Percentiles rank a stretch among this genome's conserved stretches.
Evolutionary conservation across 2,113 vertebrate species (phyloP).

Genomic region (Ailuropoda melanoleuca): DNA sequence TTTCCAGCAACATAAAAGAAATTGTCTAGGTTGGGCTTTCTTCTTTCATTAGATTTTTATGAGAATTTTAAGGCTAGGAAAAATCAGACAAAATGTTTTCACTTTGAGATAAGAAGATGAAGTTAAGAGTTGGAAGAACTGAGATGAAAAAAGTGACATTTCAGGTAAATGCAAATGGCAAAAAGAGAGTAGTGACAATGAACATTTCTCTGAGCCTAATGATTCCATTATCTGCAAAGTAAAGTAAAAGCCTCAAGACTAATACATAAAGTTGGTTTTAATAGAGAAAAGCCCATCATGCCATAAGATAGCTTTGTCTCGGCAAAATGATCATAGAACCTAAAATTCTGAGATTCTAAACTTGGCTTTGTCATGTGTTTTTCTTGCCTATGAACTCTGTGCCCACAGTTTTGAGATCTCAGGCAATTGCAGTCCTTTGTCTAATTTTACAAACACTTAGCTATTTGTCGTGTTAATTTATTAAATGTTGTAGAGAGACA

Average conservation of each 20-base stretch:
- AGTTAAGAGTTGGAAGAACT: neutral
- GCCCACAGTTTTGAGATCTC: neutral
- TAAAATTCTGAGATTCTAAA: neutral
- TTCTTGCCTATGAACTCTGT: neutral
- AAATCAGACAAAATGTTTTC: neutral
- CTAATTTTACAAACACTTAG: conserved; percentile 19
- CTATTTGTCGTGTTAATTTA: neutral
- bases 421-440: neutral
- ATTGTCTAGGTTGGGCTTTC: neutral
- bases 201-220: neutral
- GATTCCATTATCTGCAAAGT: neutral
- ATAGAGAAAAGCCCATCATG: neutral
- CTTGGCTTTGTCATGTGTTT: neutral
- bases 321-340: neutral
- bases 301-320: neutral
- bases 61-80: conserved; percentile 17
- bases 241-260: neutral
- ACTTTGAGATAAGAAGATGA: neutral
- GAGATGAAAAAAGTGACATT: neutral
- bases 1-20: neutral
- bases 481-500: neutral
- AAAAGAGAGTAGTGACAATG: neutral
- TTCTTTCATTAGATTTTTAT: conserved; percentile 32
- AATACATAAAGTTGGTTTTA: neutral
- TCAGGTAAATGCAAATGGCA: neutral